Evolutionary conservation across 2,113 vertebrate species (phyloP), one percentile per base, ranked within the genome.

Genomic region (Hymenochirus boettgeri): DNA sequence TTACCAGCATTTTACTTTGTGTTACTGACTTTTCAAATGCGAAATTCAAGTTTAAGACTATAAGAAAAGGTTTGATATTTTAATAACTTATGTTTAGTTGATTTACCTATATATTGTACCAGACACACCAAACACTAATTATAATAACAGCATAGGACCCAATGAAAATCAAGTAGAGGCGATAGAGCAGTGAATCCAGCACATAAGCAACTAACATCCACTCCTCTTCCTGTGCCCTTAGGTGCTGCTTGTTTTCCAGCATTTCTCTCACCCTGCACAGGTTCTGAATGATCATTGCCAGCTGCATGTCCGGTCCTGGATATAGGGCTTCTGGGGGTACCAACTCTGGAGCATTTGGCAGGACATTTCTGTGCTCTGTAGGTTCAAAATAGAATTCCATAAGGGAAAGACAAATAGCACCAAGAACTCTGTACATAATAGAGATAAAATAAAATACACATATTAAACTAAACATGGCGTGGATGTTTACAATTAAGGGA

Each of bases 171-270:
- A 90, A 75, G 67, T 91, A 91, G 61, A 87, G 77, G 42, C 87
- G 81, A 73, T 90, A 90, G 3, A 91, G 83, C 56, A 91, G 76
- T 72, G 79, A 87, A 76, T 91, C 88, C 1, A 91, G 81, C 27
- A 91, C 73, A 15, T 91, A 89, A 13, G 87, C 89, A 1, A 91
- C 83, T 3, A 88, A 86, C 29, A 88, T 84, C 88, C 89, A 91
- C 75, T 86, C 78, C 5, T 85, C 80, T 71, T 79, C 82, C 31
- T 85, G 75, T 59, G 72, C 71, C 8, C 57, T 74, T 72, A 87
- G 83, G 58, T 77, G 79, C 73, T 86, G 80, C 62, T 82, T 42
- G 1, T 75, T 76, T 1, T 45, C 71, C 27, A 89, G 72, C 74
- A 87, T 82, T 7, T 58, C 47, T 0, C 73, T 82, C 21, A 91